Evolutionary conservation across 2,113 vertebrate genomes (phyloP), one percentile per base, ranked within the genome.

Genomic region (Hippocampus barbouri): DNA sequence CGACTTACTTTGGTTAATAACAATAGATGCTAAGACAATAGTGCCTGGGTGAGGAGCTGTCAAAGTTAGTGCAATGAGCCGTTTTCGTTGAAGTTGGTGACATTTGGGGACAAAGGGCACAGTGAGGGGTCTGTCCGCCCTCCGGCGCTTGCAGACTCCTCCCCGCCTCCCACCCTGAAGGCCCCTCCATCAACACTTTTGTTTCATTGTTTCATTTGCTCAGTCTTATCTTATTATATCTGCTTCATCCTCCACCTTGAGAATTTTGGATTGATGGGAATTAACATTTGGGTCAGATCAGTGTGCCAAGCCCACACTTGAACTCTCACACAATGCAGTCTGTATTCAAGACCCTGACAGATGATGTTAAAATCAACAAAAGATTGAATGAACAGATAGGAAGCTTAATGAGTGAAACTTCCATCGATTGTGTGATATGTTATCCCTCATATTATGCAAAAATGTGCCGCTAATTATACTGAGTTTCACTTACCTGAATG

Each of bases 81-180:
- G 71, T 78, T 83, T 82, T 72, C 34, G 30, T 70, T 70, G 66
- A 72, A 75, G 70, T n/a, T 47, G 75, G 64, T 85, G 80, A 79
- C 83, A 85, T 88, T 88, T 81, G 60, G 10, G 84, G 68, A 89
- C 84, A 89, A 88, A 84, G 69, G 68, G 56, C 78, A 71, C 84
- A 62, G 67, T 56, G 79, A 77, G 86, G 73, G 73, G 77, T 76
- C 84, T 18, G 51, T 72, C 54, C 68, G 40, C 56, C 70, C 68
- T 76, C 71, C 68, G 45, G 78, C 75, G 69, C 65, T 70, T 76
- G 53, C 66, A 76, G 87, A 84, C 85, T 79, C 78, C 74, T 82
- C 65, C 77, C 68, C 77, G 57, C 77, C 16, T 7, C 7, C 49
- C 51, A 53, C 6, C 18, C 6, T 68, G 74, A 84, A 84, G 83